Evolutionary conservation across 2,113 vertebrate species (phyloP).

Genomic region (Garra rufa): DNA sequence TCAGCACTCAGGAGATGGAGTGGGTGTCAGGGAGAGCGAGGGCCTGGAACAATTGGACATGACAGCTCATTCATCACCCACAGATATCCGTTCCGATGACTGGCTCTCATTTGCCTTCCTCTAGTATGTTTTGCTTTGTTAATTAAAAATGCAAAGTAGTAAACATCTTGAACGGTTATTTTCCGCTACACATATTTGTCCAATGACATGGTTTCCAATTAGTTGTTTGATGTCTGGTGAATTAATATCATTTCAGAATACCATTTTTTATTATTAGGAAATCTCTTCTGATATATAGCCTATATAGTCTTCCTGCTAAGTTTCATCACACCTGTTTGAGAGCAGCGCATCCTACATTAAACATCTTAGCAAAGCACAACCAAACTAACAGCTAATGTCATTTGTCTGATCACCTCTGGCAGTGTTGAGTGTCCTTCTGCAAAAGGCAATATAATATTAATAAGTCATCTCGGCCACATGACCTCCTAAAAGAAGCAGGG

Average conservation of each 20-base stretch:
- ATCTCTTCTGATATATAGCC: not conserved
- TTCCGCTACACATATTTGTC: slow-evolving; percentile 48
- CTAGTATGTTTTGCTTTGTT: slow-evolving; percentile 55
- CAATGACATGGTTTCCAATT: slow-evolving; percentile 41
- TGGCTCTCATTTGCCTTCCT: slow-evolving; percentile 65
- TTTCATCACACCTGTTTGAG: not conserved
- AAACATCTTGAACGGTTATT: slow-evolving; percentile 65
- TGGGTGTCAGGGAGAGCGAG: slow-evolving; percentile 67
- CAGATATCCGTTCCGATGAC: slow-evolving; percentile 68
- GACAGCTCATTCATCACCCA: slow-evolving; percentile 79
- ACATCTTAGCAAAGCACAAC: not conserved
- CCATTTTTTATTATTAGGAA: not conserved
- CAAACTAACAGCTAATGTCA: not conserved
- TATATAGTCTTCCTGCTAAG: not conserved
- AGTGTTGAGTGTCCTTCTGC: not conserved
- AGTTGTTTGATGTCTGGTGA: slow-evolving; percentile 42
- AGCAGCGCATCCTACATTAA: not conserved
- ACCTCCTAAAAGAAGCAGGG: not conserved
- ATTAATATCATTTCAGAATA: slow-evolving; percentile 5
- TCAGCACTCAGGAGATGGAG: slow-evolving; percentile 39
- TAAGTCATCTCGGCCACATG: not conserved
- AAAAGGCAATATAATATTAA: not conserved
- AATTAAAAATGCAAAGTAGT: slow-evolving; percentile 67
- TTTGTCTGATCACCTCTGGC: not conserved
- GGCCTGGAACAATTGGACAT: slow-evolving; percentile 70